Conservation (phyloP, 2,797 vertebrate species). For the Schizopygopsis pylzovi region DNA sequence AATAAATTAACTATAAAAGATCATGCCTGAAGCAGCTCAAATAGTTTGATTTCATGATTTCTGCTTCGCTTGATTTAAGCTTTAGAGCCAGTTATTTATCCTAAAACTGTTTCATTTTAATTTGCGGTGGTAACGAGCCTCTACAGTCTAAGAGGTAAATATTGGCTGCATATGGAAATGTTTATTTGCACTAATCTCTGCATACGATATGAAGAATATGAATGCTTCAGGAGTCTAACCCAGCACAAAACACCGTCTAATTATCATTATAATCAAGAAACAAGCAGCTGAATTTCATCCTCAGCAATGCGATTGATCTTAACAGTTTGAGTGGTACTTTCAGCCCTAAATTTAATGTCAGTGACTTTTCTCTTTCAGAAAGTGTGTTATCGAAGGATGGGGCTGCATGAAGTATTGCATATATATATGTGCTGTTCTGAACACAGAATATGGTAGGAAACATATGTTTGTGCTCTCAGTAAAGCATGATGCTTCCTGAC, state of each 20-base stretch:
- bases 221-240: not conserved
- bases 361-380: not conserved
- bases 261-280: not conserved
- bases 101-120: not conserved
- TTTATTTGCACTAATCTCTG: not conserved
- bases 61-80: not conserved
- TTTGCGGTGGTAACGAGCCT: not conserved
- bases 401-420: not conserved
- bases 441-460: not conserved
- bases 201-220: not conserved
- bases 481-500: slow-evolving; percentile 63
- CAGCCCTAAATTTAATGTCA: not conserved
- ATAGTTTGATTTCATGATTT: not conserved
- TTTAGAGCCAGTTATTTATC: not conserved
- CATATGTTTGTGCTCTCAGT: slow-evolving; percentile 55
- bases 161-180: not conserved
- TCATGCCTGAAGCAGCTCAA: not conserved
- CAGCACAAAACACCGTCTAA: not conserved
- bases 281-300: not conserved
- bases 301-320: not conserved
- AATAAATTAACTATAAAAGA: not conserved
- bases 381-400: not conserved
- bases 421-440: not conserved
- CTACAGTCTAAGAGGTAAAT: not conserved
- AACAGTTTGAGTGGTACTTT: not conserved